Evolutionary conservation across 2,797 vertebrate species (phyloP).

Genomic region (Crax fasciolata): DNA sequence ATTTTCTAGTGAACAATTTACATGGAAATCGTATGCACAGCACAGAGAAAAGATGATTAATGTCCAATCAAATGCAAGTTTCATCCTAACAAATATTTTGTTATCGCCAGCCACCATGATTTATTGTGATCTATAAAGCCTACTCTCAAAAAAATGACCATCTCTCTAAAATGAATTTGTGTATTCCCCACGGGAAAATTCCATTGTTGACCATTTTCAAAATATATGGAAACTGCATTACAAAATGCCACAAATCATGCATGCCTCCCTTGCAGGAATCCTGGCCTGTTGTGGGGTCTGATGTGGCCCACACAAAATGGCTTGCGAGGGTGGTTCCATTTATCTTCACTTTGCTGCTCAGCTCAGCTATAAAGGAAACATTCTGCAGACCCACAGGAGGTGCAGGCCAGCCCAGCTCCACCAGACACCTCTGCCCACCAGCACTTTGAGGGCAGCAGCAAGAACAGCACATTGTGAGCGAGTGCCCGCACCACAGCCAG

Average conservation of each 20-base stretch:
- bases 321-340: not conserved
- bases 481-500: not conserved
- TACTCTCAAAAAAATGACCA: too few species aligned
- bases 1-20: slow-evolving; percentile 31
- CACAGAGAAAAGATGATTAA: slow-evolving; percentile 21
- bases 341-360: not conserved
- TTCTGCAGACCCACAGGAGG: not conserved
- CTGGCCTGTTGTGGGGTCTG: not conserved
- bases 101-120: slow-evolving; percentile 32
- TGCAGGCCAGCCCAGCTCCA: not conserved
- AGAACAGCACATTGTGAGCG: fast-evolving
- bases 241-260: slow-evolving; percentile 4
- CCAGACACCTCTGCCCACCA: not conserved
- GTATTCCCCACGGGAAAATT: not conserved
- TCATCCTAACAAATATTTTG: slow-evolving; percentile 42
- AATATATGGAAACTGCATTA: slow-evolving; percentile 12
- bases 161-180: not conserved
- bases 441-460: not conserved
- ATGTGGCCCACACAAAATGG: not conserved
- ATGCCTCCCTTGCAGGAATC: not conserved
- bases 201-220: slow-evolving; percentile 28
- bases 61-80: slow-evolving; percentile 54
- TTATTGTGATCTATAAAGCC: slow-evolving; percentile 5
- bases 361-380: not conserved
- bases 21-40: slow-evolving; percentile 12